Conservation (phyloP, 2,888 invertebrate genomes). For the Plagodis pulveraria region DNA sequence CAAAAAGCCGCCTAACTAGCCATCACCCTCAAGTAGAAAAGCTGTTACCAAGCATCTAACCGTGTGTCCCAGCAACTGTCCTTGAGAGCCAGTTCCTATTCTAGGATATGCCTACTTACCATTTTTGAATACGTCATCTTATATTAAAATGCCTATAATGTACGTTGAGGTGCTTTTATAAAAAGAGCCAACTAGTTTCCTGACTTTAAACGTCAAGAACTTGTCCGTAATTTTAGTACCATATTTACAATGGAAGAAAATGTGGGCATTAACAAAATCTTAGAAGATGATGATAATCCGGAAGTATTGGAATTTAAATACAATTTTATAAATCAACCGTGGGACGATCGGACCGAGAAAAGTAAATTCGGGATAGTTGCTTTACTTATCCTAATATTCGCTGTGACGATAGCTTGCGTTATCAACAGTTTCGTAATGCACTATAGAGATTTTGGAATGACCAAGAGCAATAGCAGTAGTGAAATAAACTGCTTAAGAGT, state of each 20-base stretch:
- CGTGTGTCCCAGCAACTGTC: too few species aligned
- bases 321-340: slow-evolving; percentile 68
- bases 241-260: slow-evolving; percentile 37
- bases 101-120: too few species aligned
- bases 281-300: slow-evolving; percentile 44
- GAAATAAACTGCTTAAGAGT: slow-evolving; percentile 62
- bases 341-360: slow-evolving; percentile 66
- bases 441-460: slow-evolving; percentile 47
- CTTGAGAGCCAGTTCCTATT: too few species aligned
- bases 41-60: too few species aligned
- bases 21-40: too few species aligned
- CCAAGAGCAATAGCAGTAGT: slow-evolving; percentile 26
- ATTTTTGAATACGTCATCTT: too few species aligned
- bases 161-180: too few species aligned
- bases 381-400: slow-evolving; percentile 61
- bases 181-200: too few species aligned
- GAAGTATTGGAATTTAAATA: slow-evolving; percentile 57
- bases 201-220: too few species aligned
- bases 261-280: slow-evolving; percentile 53
- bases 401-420: slow-evolving; percentile 56
- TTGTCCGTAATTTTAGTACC: too few species aligned
- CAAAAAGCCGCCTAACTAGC: too few species aligned
- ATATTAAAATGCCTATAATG: too few species aligned
- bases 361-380: slow-evolving; percentile 65
- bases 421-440: slow-evolving; percentile 62